Conservation (phyloP, 1,140 invertebrate species). For the Drosophila takahashii region DNA sequence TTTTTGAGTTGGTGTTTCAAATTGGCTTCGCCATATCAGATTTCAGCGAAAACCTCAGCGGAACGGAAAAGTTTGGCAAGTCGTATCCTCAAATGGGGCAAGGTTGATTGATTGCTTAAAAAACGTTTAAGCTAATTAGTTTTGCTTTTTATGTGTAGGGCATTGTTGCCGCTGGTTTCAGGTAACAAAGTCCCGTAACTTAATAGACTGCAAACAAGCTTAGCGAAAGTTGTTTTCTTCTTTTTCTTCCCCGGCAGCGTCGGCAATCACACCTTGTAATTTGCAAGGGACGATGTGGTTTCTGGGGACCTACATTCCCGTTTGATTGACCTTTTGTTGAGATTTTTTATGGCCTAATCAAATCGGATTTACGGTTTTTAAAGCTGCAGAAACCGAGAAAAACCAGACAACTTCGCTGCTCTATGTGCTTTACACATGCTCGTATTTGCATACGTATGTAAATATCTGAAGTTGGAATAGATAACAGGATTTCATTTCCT, state of each 20-base stretch:
- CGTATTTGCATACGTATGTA: conserved; percentile 61
- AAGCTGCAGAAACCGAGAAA: conserved; percentile 28
- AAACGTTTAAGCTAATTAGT: conserved; percentile 54
- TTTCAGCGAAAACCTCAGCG: conserved; percentile 4
- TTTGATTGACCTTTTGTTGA: conserved; percentile 34
- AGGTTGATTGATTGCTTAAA: conserved; percentile 33
- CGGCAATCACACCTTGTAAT: conserved; percentile 40
- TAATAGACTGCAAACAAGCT: conserved; percentile 59
- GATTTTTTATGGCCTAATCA: conserved; percentile 38
- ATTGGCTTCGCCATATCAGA: conserved; percentile 22
- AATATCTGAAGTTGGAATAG: conserved; percentile 51
- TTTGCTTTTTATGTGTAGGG: conserved; percentile 25
- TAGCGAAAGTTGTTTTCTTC: conserved; percentile 23
- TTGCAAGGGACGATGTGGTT: neutral
- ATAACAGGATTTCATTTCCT: conserved; percentile 50
- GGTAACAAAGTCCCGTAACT: conserved; percentile 48
- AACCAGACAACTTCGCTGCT: conserved; percentile 27
- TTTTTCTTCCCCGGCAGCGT: conserved; percentile 19
- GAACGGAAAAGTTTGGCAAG: conserved; percentile 14
- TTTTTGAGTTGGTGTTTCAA: conserved; percentile 8
- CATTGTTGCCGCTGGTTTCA: conserved; percentile 27
- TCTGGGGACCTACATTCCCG: neutral
- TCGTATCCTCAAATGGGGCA: conserved; percentile 21
- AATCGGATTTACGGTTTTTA: conserved; percentile 56
- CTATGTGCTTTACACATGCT: conserved; percentile 10